phyloP scores from a whole-genome alignment of 2,113 vertebrate genomes.

The Shinisaurus crocodilurus region DNA sequence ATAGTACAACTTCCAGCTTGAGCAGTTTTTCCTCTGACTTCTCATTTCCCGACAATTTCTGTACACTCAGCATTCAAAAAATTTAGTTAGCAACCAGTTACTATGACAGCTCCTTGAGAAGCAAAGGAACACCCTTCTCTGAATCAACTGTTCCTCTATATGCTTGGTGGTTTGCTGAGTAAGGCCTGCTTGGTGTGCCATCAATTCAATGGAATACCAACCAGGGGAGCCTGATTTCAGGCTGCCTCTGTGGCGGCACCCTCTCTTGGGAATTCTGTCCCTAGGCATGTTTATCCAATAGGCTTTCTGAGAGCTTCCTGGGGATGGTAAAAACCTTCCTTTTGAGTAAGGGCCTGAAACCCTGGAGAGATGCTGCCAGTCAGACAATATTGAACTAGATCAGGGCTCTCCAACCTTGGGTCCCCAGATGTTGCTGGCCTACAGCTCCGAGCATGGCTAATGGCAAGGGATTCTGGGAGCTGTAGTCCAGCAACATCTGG shows the following conservation, averaged over 20 bases:
- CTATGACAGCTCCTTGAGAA: conserved; percentile 13
- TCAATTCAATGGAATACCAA: not conserved
- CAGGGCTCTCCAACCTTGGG: too few species aligned
- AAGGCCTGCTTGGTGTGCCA: too few species aligned
- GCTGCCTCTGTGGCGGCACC: not conserved
- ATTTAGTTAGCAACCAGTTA: accelerated
- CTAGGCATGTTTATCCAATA: not conserved
- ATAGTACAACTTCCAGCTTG: accelerated
- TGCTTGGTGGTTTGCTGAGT: not conserved
- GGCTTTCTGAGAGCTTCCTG: not conserved
- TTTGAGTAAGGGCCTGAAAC: not conserved
- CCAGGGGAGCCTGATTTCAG: not conserved
- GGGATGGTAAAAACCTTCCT: not conserved
- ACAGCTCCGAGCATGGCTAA: too few species aligned
- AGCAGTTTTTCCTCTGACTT: not conserved
- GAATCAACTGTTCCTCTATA: not conserved
- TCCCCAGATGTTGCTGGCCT: too few species aligned
- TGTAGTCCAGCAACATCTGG: too few species aligned
- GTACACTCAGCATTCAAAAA: not conserved
- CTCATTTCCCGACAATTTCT: not conserved
- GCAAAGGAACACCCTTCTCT: not conserved
- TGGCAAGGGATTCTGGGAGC: too few species aligned
- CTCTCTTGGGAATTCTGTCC: not conserved
- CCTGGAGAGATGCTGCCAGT: too few species aligned
- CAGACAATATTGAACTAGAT: not conserved